Conservation (phyloP, 2,797 vertebrate genomes). For the Geotria australis region DNA sequence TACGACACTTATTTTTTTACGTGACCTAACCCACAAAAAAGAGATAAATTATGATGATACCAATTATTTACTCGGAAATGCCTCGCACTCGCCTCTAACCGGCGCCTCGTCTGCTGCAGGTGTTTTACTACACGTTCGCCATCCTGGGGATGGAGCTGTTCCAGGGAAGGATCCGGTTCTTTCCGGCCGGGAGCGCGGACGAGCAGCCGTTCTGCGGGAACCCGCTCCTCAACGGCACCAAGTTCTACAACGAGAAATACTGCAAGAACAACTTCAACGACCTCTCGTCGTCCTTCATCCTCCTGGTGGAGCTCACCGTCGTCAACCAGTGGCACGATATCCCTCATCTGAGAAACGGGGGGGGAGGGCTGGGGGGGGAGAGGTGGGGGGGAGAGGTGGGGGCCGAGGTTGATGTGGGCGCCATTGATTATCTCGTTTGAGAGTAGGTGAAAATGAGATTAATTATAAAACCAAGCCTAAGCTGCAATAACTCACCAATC, state of each 20-base stretch:
- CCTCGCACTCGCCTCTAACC: background rate
- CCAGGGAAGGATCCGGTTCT: conserved; percentile 30
- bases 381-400: too few species aligned
- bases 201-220: conserved; percentile 31
- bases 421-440: too few species aligned
- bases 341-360: conserved; percentile 23
- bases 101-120: conserved; percentile 13
- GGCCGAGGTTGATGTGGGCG: too few species aligned
- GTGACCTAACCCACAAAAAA: too few species aligned
- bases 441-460: too few species aligned
- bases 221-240: conserved; percentile 16
- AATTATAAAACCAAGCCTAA: too few species aligned
- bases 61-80: too few species aligned
- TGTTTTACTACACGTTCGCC: conserved; percentile 63
- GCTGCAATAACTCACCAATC: too few species aligned
- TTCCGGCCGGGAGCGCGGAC: conserved; percentile 4
- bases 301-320: conserved; percentile 55
- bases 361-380: too few species aligned
- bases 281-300: conserved; percentile 30
- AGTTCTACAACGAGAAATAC: conserved; percentile 34
- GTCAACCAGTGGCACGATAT: conserved; percentile 95
- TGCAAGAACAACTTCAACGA: conserved; percentile 85
- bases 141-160: conserved; percentile 77
- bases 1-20: too few species aligned
- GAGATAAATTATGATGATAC: too few species aligned